Conservation (phyloP, 2,888 invertebrate genomes). For the Kuschelorhynchus macadamiae region DNA sequence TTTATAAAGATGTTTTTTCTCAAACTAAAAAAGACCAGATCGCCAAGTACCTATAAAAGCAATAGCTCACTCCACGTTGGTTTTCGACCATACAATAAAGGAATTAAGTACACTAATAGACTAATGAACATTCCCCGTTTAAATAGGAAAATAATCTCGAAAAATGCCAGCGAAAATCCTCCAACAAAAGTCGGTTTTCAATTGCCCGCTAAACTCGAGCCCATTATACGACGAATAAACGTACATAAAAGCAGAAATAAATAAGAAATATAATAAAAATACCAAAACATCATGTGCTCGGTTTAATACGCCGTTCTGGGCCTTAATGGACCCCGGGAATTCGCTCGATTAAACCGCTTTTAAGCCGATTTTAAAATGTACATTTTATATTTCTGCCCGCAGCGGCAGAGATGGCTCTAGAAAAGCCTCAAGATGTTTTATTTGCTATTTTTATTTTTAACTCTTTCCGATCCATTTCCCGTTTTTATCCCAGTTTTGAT, state of each 20-base stretch:
- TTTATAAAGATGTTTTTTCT: no score
- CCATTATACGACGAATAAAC: neutral
- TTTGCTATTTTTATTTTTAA: slow-evolving; percentile 38
- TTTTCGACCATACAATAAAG: no score
- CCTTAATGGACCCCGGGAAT: slow-evolving; percentile 41
- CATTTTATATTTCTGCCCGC: slow-evolving; percentile 41
- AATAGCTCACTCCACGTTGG: no score
- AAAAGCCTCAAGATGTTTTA: slow-evolving; percentile 36
- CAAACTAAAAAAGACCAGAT: no score
- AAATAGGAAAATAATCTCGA: no score
- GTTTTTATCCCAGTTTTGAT: slow-evolving; percentile 6
- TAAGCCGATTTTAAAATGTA: slow-evolving; percentile 47
- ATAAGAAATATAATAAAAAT: slow-evolving; percentile 39
- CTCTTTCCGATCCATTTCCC: slow-evolving; percentile 29
- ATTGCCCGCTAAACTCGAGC: no score
- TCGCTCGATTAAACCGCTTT: slow-evolving; percentile 47
- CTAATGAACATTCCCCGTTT: no score
- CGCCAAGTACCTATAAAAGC: no score
- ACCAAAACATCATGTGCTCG: slow-evolving; percentile 28
- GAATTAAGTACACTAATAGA: no score
- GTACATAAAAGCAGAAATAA: slow-evolving; percentile 24
- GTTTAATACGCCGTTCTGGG: slow-evolving; percentile 44
- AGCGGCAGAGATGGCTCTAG: slow-evolving; percentile 32
- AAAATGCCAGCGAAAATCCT: no score
- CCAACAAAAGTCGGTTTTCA: no score